Conservation (phyloP, 2,797 vertebrate species). For the Rhinophrynus dorsalis region DNA sequence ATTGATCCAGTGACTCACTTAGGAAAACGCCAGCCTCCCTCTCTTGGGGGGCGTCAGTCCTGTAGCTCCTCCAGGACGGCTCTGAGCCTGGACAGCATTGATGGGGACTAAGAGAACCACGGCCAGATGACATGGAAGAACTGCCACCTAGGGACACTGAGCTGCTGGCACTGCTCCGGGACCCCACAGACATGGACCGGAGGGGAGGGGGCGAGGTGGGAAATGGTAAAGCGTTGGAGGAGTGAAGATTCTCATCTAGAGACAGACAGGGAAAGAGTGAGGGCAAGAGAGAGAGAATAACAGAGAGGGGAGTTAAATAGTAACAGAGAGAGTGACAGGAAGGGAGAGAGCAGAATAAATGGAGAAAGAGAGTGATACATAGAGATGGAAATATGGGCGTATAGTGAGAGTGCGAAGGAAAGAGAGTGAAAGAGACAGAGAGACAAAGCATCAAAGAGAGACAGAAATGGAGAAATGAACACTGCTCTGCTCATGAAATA, state of each 20-base stretch:
- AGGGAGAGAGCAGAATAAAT: no score
- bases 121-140: constrained; percentile 75
- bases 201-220: constrained; percentile 43
- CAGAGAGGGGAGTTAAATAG: background rate
- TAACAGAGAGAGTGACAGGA: no score
- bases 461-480: no score
- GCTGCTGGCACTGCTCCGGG: constrained; percentile 60
- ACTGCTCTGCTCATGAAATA: background rate
- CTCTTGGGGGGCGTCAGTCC: constrained; percentile 39
- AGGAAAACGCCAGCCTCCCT: constrained; percentile 25
- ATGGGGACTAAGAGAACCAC: constrained; percentile 65
- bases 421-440: no score
- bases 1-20: no score
- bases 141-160: constrained; percentile 69
- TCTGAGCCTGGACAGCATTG: constrained; percentile 50
- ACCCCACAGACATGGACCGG: constrained; percentile 69
- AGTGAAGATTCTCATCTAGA: constrained; percentile 26
- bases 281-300: background rate
- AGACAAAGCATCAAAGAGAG: no score
- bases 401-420: no score
- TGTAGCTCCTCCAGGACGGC: constrained; percentile 50
- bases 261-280: background rate
- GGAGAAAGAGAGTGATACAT: no score
- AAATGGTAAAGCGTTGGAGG: constrained; percentile 13
- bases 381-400: no score